Evolutionary conservation across 2,888 invertebrate genomes (phyloP).

Genomic region (Colostygia pectinataria): DNA sequence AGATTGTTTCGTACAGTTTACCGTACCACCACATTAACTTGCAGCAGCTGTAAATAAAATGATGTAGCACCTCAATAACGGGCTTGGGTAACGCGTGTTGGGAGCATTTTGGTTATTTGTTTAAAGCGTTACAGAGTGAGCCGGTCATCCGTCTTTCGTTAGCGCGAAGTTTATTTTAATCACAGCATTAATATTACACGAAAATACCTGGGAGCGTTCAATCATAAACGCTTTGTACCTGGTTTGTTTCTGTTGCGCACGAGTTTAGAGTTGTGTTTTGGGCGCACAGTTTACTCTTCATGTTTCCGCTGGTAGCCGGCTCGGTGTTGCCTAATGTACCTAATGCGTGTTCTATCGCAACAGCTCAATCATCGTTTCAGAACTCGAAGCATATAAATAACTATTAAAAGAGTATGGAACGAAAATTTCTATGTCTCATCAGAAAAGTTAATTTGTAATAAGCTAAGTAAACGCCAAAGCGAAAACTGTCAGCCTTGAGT

Average conservation of each 20-base stretch:
- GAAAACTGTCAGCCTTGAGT: conserved; percentile 27
- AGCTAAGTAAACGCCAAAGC: conserved; percentile 26
- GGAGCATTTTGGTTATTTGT: conserved; percentile 76
- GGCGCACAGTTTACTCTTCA: conserved; percentile 57
- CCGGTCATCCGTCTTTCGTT: conserved; percentile 71
- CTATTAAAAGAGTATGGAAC: background rate
- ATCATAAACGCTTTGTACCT: conserved; percentile 77
- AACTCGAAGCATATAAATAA: conserved; percentile 28
- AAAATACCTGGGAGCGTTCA: conserved; percentile 77
- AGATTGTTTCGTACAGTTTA: conserved; percentile 70
- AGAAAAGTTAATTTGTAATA: conserved; percentile 26
- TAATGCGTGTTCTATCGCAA: conserved; percentile 40
- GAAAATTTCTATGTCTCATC: conserved; percentile 1
- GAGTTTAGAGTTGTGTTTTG: conserved; percentile 54
- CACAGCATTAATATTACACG: conserved; percentile 71
- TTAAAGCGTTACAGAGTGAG: conserved; percentile 59
- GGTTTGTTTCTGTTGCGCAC: conserved; percentile 77
- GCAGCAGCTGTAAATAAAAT: conserved; percentile 75
- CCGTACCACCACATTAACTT: conserved; percentile 68
- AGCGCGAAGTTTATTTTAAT: conserved; percentile 68
- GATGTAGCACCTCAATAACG: conserved; percentile 77
- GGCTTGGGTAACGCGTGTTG: conserved; percentile 63
- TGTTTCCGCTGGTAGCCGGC: conserved; percentile 54
- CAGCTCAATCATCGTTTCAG: conserved; percentile 37
- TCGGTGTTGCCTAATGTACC: conserved; percentile 52